Evolutionary conservation across 23 tunicate species (phyloP).

Genomic region (Phallusia fumigata): DNA sequence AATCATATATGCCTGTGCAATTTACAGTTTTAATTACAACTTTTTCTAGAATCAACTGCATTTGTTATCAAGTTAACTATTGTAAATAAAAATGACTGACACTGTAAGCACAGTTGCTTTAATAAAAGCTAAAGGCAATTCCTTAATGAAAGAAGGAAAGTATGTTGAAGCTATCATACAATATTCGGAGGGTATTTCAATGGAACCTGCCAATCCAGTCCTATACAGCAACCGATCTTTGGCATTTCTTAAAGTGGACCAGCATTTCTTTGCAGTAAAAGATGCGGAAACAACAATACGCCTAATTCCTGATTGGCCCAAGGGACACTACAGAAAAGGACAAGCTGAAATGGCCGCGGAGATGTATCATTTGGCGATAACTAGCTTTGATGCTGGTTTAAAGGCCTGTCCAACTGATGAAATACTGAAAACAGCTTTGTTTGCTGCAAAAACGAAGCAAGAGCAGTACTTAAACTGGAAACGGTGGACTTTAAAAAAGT

Average conservation of each 20-base stretch:
- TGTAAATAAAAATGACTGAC: too few relatives aligned
- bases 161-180: slow-evolving; percentile 62
- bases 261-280: slow-evolving; percentile 70
- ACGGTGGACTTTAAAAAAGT: background rate
- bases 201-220: slow-evolving; percentile 63
- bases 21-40: too few relatives aligned
- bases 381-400: slow-evolving; percentile 48
- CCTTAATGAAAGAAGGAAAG: slow-evolving; percentile 40
- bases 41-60: too few relatives aligned
- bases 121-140: slow-evolving; percentile 35
- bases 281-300: slow-evolving; percentile 78
- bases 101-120: background rate
- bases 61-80: too few relatives aligned
- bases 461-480: background rate
- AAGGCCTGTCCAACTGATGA: slow-evolving; percentile 47
- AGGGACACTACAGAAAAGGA: slow-evolving; percentile 85
- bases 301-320: slow-evolving; percentile 63
- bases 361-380: slow-evolving; percentile 28
- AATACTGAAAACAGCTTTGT: slow-evolving; percentile 34
- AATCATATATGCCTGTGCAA: too few relatives aligned
- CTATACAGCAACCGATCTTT: slow-evolving; percentile 73
- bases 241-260: slow-evolving; percentile 69
- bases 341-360: slow-evolving; percentile 72
- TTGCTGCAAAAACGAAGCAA: slow-evolving; percentile 20
- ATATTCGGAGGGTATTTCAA: slow-evolving; percentile 55